phyloP scores from a whole-genome alignment of 2,113 vertebrate genomes.

The Burhinus bistriatus region DNA sequence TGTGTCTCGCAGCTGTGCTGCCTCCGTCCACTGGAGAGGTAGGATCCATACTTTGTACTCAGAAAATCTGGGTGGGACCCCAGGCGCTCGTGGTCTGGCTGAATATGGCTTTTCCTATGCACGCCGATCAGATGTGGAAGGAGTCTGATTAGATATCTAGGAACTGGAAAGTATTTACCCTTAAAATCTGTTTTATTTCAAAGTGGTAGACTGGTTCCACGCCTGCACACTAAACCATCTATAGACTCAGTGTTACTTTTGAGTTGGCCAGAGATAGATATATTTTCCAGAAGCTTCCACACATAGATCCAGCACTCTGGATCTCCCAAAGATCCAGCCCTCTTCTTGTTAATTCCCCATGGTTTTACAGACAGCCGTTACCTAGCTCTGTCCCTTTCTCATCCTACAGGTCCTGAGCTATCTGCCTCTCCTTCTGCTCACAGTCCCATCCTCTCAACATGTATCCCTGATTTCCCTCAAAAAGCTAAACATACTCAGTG shows the following conservation, averaged over 20 bases:
- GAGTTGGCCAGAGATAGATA: neutral
- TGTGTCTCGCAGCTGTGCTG: neutral
- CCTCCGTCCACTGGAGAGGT: neutral
- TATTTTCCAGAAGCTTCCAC: neutral
- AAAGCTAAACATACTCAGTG: neutral
- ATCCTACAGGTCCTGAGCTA: neutral
- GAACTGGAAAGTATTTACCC: neutral
- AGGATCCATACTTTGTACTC: neutral
- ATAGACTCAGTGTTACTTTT: neutral
- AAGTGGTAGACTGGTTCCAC: neutral
- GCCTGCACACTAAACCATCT: neutral
- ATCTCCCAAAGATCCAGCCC: neutral
- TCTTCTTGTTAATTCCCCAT: neutral
- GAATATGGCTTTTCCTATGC: neutral
- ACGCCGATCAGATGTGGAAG: accelerated
- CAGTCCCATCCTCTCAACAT: accelerated
- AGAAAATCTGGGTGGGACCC: neutral
- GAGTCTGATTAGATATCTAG: neutral
- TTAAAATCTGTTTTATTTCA: neutral
- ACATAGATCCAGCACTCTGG: neutral
- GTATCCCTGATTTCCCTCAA: neutral
- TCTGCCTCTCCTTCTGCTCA: neutral
- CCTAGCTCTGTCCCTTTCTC: neutral
- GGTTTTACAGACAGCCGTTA: neutral
- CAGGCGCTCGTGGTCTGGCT: neutral